Percentiles rank a stretch among this genome's conserved stretches.
phyloP scores from a whole-genome alignment of 2,888 invertebrate species.

The Aleiodes alternator region DNA sequence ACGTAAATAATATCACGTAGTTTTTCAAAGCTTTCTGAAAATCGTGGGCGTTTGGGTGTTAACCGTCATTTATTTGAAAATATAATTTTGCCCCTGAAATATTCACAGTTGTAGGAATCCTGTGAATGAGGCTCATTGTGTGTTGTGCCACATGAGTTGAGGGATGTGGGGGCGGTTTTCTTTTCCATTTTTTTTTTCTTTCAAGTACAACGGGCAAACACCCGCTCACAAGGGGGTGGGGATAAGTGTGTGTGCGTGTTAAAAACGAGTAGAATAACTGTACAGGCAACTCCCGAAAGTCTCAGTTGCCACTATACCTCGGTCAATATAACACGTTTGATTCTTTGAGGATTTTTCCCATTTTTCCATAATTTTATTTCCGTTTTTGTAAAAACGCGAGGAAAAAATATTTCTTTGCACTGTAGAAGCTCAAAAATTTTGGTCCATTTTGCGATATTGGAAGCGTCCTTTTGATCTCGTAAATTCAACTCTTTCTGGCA shows the following conservation, averaged over 20 bases:
- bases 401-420: slow-evolving; percentile 2
- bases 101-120: slow-evolving; percentile 20
- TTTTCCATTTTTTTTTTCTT: slow-evolving; percentile 28
- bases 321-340: slow-evolving; percentile 15
- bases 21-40: background rate
- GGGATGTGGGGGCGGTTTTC: slow-evolving; percentile 55
- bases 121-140: slow-evolving; percentile 50
- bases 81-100: slow-evolving; percentile 32
- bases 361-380: slow-evolving; percentile 14
- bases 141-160: background rate
- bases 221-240: slow-evolving; percentile 40
- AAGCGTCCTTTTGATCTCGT: background rate
- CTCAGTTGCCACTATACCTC: slow-evolving; percentile 51
- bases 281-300: slow-evolving; percentile 47
- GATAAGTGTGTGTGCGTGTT: slow-evolving; percentile 45
- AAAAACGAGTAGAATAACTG: slow-evolving; percentile 57
- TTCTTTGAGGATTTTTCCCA: slow-evolving; percentile 1
- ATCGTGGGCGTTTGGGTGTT: slow-evolving; percentile 22
- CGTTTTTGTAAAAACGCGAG: too few species aligned
- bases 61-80: slow-evolving; percentile 27
- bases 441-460: slow-evolving; percentile 50
- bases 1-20: slow-evolving; percentile 27
- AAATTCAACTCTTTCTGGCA: background rate
- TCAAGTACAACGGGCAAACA: slow-evolving; percentile 48
- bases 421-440: background rate